Base-by-base conservation (phyloP, 2,888 invertebrate genomes). In the Arrhopalites spinosus region DNA sequence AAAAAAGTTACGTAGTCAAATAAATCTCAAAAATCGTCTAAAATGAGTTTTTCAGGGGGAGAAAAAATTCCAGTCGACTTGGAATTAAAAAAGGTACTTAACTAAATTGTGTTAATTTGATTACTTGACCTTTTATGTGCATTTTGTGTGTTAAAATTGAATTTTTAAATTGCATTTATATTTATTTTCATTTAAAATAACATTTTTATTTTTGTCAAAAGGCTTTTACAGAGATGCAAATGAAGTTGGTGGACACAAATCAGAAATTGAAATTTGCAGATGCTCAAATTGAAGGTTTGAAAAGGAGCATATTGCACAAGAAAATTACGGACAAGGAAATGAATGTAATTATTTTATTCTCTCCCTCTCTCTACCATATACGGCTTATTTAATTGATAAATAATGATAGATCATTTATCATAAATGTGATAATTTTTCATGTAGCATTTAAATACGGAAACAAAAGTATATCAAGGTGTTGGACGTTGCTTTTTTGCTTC, bases 401-500 rank as follows among this genome's bases (percentile, higher is more conserved):
- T 50, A 7, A 13, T 8, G 3, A 7, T 43, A 20, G 63, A 27
- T 36, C 43, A 23, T 73, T 43, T 43, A 45, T 71, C 8, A 29
- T 30, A 36, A 66, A 25, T 13, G 13, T 29, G 30, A 25, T 36
- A 13, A 30, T 56, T 59, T 15, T 15, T 45, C 17, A 17, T 47
- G 8, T 73, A 88, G 87, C 82, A 87, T 15, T 86, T 94, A 78
- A 90, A 91, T 70, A 85, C 88, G 75, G 88, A 87, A 25, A 92
- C 91, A 0, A 90, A 88, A 83, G 91, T 91, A 0, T 95, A 92
- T 84, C 92, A 94, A 86, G 90, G 92, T 30, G 90, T 95, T 1
- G 95, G 95, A 8, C 88, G 95, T 85, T 94, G 93, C 92, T 95
- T 95, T 85, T 86, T 94, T 23, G 86, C 91, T 36, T 90, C 91